A percentile compares a stretch with the other conserved stretches of the same genome.
Conservation (phyloP, 2,113 vertebrate species). For the Catharus fuscescens region DNA sequence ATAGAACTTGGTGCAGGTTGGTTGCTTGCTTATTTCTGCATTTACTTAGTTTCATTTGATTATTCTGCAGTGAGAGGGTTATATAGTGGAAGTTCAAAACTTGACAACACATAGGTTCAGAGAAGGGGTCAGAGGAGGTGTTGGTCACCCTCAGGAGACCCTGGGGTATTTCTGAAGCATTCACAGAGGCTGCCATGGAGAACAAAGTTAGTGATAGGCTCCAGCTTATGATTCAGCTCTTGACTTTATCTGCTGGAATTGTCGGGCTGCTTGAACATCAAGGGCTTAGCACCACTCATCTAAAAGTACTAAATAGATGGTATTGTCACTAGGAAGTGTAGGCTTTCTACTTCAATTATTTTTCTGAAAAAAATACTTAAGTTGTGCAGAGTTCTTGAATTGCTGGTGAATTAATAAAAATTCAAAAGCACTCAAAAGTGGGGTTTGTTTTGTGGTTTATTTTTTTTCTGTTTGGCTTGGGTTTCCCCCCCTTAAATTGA, state of each 20-base stretch:
- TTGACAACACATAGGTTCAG: neutral
- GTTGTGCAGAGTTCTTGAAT: neutral
- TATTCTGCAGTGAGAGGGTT: neutral
- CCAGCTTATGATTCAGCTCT: neutral
- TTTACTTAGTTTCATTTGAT: neutral
- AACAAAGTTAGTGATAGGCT: neutral
- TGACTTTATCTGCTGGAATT: neutral
- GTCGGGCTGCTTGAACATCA: neutral
- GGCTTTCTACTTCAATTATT: neutral
- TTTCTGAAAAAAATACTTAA: neutral
- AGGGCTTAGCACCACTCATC: neutral
- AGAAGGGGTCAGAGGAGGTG: neutral
- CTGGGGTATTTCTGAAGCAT: neutral
- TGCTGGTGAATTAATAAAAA: neutral
- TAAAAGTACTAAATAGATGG: neutral
- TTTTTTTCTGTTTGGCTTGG: neutral
- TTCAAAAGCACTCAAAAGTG: neutral
- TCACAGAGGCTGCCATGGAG: fast-evolving
- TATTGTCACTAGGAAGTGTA: neutral
- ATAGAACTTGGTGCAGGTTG: neutral
- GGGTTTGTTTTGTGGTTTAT: neutral
- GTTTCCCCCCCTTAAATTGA: neutral
- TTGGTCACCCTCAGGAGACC: no score
- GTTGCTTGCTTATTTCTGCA: neutral
- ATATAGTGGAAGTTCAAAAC: neutral